Percentiles rank a stretch among this genome's conserved stretches.
These are phyloP conservation scores for Schizopygopsis pylzovi DNA, from an alignment of 2,797 vertebrate species.

Conservation along the genomic window DNA sequence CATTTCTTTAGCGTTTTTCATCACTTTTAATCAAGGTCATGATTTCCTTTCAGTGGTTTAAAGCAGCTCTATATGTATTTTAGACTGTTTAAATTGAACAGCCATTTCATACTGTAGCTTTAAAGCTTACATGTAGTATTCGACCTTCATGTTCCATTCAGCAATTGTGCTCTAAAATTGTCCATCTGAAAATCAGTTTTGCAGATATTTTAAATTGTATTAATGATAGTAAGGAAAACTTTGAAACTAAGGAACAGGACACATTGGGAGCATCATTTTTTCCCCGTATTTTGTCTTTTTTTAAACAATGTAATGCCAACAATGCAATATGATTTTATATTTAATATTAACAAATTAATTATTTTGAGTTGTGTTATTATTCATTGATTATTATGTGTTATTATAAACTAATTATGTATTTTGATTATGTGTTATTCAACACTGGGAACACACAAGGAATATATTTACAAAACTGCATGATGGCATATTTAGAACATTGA, in stretches of 20 bases:
- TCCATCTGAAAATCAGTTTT: not conserved
- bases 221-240: not conserved
- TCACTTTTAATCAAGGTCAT: slow-evolving; percentile 5
- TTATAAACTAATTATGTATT: too few species aligned
- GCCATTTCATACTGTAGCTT: not conserved
- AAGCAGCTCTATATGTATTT: not conserved
- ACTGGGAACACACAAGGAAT: not conserved
- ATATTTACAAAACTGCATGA: not conserved
- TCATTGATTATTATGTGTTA: not conserved
- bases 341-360: not conserved
- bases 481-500: not conserved
- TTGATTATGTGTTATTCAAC: not conserved
- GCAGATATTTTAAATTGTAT: not conserved
- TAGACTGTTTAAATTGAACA: not conserved
- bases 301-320: not conserved
- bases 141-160: slow-evolving; percentile 8
- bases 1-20: not conserved
- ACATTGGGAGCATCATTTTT: not conserved
- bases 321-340: not conserved
- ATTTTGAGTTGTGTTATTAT: not conserved
- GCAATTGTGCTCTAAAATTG: not conserved
- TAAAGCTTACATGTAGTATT: not conserved
- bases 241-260: not conserved
- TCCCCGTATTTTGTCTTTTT: not conserved
- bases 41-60: not conserved